Evolutionary conservation across 2,888 invertebrate genomes (phyloP).

Genomic region (Taphrorychus bicolor): DNA sequence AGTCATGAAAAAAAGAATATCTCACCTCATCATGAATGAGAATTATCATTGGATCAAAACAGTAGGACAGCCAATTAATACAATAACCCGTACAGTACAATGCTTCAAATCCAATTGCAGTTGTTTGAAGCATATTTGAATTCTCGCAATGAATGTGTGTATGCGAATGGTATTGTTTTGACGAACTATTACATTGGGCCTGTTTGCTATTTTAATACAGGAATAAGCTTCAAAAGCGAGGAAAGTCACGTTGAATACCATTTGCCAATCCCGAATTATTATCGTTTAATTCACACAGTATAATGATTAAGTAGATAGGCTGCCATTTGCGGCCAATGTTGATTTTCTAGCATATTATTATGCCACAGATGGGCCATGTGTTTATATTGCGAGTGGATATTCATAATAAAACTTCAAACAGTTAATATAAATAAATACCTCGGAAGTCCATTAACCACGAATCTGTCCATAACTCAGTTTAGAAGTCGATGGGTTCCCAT

Average conservation of each 20-base stretch:
- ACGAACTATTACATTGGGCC: background rate
- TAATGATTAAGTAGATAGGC: background rate
- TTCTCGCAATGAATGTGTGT: too few species aligned
- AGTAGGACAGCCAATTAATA: too few species aligned
- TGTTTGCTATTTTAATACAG: background rate
- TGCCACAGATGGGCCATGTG: background rate
- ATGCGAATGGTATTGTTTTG: background rate
- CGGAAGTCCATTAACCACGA: background rate
- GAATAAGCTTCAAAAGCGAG: background rate
- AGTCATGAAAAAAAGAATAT: too few species aligned
- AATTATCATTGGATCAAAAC: too few species aligned
- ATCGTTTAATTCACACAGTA: background rate
- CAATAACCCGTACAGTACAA: too few species aligned
- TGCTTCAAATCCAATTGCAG: background rate
- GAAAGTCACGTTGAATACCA: too few species aligned
- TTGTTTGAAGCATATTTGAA: conserved; percentile 26
- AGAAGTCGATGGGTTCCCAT: background rate
- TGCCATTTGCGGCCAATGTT: background rate
- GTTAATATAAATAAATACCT: background rate
- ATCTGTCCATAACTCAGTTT: background rate
- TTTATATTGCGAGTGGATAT: background rate
- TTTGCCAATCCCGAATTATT: background rate
- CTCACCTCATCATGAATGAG: too few species aligned
- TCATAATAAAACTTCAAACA: too few species aligned
- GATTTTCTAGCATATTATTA: background rate